A percentile compares a stretch with the other conserved stretches of the same genome.
These are phyloP conservation scores for Diplogasteroides magnus DNA, from an alignment of 1,140 invertebrate species.

Conservation along the genomic window DNA sequence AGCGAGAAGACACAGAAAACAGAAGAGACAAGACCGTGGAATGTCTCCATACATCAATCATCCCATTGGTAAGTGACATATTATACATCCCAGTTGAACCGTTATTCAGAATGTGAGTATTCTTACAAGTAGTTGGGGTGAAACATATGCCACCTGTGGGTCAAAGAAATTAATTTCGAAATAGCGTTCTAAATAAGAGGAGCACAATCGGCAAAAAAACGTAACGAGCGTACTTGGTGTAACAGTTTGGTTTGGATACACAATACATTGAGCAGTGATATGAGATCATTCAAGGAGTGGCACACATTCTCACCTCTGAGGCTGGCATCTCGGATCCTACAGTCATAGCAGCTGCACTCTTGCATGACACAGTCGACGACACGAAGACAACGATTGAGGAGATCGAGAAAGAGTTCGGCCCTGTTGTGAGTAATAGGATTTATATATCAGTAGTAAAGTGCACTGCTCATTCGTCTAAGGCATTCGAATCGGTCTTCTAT, in stretches of 20 bases:
- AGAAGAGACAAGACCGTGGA: conserved; percentile 67
- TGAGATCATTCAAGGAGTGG: conserved; percentile 65
- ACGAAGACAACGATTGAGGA: conserved; percentile 76
- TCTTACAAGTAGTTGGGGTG: too few species aligned
- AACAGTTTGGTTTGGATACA: conserved; percentile 13
- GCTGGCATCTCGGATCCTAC: conserved; percentile 65
- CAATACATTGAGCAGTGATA: conserved; percentile 16
- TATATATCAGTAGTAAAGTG: too few species aligned
- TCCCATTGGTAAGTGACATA: conserved; percentile 65
- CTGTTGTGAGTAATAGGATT: conserved; percentile 60
- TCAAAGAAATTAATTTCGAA: too few species aligned
- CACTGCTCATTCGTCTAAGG: background rate
- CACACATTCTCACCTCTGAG: conserved; percentile 69
- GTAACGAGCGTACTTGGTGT: too few species aligned
- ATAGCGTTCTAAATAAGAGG: background rate
- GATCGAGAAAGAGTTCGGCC: conserved; percentile 68
- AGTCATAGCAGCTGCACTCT: conserved; percentile 71
- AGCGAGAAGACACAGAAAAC: conserved; percentile 70
- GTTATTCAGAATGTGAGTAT: too few species aligned
- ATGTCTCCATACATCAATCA: conserved; percentile 79
- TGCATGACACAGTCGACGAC: conserved; percentile 84
- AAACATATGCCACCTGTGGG: too few species aligned
- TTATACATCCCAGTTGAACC: background rate
- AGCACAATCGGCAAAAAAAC: background rate
- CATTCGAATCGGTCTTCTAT: too few species aligned